Percentiles rank a stretch among this genome's conserved stretches.
phyloP scores from a whole-genome alignment of 2,113 vertebrate species.

The Halichoerus grypus region DNA sequence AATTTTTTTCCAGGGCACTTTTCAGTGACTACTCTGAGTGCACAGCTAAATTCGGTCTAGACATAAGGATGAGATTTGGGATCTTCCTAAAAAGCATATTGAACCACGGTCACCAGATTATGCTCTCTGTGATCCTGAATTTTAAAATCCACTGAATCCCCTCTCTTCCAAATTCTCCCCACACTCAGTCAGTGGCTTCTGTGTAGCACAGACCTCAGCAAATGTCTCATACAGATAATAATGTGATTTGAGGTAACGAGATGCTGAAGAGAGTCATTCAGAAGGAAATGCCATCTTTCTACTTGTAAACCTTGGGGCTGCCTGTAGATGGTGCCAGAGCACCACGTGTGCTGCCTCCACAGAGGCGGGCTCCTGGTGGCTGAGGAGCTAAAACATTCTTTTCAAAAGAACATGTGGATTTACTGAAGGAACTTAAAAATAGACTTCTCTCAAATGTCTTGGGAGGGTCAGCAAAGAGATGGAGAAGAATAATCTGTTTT shows the following conservation, averaged over 20 bases:
- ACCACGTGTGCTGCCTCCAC: neutral
- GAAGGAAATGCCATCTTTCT: neutral
- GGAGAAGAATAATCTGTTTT: constrained; percentile 11
- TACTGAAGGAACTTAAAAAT: constrained; percentile 34
- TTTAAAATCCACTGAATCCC: neutral
- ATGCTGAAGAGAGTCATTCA: neutral
- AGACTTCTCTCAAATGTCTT: constrained; percentile 32
- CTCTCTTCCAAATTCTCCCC: neutral
- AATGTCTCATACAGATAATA: neutral
- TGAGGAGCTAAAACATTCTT: neutral
- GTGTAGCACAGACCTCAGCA: neutral
- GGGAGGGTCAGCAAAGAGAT: neutral
- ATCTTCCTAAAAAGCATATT: neutral
- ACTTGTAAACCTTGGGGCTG: neutral
- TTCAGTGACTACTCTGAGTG: neutral
- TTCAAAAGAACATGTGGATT: neutral
- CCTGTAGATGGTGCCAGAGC: constrained; percentile 76
- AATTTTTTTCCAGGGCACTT: neutral
- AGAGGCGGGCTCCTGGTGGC: neutral
- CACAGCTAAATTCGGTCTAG: neutral
- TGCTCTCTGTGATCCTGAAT: neutral
- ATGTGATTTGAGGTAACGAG: neutral
- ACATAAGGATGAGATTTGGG: neutral
- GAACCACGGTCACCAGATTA: neutral
- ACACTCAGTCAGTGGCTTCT: neutral